Evolutionary conservation across 1,140 invertebrate species (phyloP).

Genomic region (Adelges cooleyi): DNA sequence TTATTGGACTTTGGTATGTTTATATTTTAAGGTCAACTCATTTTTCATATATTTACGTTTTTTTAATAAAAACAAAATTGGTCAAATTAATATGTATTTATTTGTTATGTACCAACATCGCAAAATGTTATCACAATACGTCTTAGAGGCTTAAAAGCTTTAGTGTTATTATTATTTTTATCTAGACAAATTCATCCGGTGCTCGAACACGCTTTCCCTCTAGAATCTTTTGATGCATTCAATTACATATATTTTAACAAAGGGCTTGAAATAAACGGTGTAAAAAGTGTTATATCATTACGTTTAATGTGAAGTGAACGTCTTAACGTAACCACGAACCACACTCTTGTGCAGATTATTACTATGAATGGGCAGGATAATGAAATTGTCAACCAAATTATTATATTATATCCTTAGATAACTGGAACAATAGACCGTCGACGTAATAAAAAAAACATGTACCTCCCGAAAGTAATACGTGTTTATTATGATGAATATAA

Average conservation of each 20-base stretch:
- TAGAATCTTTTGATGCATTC: slow-evolving; percentile 4
- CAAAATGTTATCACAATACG: too few relatives aligned
- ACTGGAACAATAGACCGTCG: slow-evolving; percentile 17
- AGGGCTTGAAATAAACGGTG: not conserved
- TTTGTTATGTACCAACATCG: too few relatives aligned
- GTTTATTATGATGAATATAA: too few relatives aligned
- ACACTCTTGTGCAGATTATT: slow-evolving; percentile 17
- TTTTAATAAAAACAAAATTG: too few relatives aligned
- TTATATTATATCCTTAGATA: slow-evolving; percentile 7
- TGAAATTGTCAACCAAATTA: slow-evolving; percentile 14
- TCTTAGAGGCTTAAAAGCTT: too few relatives aligned
- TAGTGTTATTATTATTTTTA: too few relatives aligned
- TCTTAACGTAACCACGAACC: slow-evolving; percentile 9
- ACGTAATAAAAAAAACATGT: not conserved
- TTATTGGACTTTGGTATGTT: too few relatives aligned
- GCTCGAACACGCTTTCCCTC: slow-evolving; percentile 5
- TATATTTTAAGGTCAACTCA: too few relatives aligned
- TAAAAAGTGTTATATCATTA: slow-evolving; percentile 22
- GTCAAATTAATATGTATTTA: too few relatives aligned
- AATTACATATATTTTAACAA: not conserved
- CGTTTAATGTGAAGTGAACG: slow-evolving; percentile 20
- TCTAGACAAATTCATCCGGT: too few relatives aligned
- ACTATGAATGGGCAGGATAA: slow-evolving; percentile 17
- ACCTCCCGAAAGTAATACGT: too few relatives aligned
- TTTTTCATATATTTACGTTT: too few relatives aligned